phyloP scores from a whole-genome alignment of 1,140 invertebrate species.

The Papilio polyxenes region DNA sequence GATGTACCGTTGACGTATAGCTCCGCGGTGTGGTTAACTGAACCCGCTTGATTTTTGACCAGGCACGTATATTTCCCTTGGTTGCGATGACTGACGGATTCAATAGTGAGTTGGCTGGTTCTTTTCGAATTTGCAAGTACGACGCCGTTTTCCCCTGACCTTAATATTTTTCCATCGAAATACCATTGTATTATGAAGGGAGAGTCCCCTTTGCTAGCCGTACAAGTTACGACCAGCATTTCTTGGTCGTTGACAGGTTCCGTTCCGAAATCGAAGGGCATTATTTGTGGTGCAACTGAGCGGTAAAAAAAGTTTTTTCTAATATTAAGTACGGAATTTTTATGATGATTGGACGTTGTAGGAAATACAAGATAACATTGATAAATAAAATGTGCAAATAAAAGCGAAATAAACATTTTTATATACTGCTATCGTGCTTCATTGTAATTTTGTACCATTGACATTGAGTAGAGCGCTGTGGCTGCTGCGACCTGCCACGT shows the following conservation, averaged over 20 bases:
- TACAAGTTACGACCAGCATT: constrained; percentile 81
- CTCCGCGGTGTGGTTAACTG: constrained; percentile 80
- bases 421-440: constrained; percentile 5
- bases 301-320: constrained; percentile 38
- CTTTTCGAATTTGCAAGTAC: constrained; percentile 77
- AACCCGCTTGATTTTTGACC: constrained; percentile 84
- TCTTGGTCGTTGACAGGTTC: constrained; percentile 86
- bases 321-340: neutral
- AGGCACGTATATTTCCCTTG: constrained; percentile 87
- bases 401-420: constrained; percentile 43
- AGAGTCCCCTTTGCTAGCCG: constrained; percentile 81
- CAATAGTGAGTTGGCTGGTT: constrained; percentile 79
- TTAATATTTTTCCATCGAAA: constrained; percentile 79
- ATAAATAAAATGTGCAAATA: constrained; percentile 48
- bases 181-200: constrained; percentile 82
- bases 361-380: constrained; percentile 48
- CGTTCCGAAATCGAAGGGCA: constrained; percentile 83
- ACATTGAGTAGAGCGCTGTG: constrained; percentile 81
- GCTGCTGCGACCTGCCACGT: constrained; percentile 84
- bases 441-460: constrained; percentile 75
- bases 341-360: constrained; percentile 77
- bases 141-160: constrained; percentile 68
- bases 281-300: constrained; percentile 84
- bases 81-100: constrained; percentile 84
- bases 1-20: constrained; percentile 83